These are phyloP conservation scores for Cotesia vestalis DNA, from an alignment of 1,140 invertebrate genomes.

Conservation along the genomic window DNA sequence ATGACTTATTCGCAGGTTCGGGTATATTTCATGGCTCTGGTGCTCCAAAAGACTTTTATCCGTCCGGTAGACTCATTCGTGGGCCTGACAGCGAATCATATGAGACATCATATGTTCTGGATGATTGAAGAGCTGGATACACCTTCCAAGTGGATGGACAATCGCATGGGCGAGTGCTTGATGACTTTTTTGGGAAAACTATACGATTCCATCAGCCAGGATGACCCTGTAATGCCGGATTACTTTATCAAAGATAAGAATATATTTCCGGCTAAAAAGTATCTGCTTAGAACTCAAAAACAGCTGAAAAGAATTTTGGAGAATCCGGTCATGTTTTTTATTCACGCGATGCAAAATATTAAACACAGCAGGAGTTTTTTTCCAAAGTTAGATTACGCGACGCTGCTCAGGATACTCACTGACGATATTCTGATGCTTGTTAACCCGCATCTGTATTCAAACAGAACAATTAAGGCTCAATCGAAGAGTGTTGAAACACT, in stretches of 20 bases:
- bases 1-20: slow-evolving; percentile 75
- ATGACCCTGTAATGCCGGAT: slow-evolving; percentile 70
- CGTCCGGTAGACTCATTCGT: slow-evolving; percentile 67
- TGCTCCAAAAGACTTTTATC: slow-evolving; percentile 75
- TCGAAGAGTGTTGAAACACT: not conserved
- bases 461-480: not conserved
- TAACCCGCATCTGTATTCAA: slow-evolving; percentile 50
- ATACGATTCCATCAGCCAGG: slow-evolving; percentile 66
- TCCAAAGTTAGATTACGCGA: slow-evolving; percentile 71
- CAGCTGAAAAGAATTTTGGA: slow-evolving; percentile 74
- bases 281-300: slow-evolving; percentile 72
- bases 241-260: slow-evolving; percentile 79
- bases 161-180: slow-evolving; percentile 74
- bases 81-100: slow-evolving; percentile 71
- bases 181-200: slow-evolving; percentile 69
- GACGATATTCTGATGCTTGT: slow-evolving; percentile 50
- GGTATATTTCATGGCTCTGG: slow-evolving; percentile 72
- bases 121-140: slow-evolving; percentile 74
- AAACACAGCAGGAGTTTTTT: slow-evolving; percentile 73
- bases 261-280: slow-evolving; percentile 75
- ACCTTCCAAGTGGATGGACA: slow-evolving; percentile 74
- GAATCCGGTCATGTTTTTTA: slow-evolving; percentile 74
- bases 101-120: slow-evolving; percentile 82
- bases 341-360: slow-evolving; percentile 74
- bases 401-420: slow-evolving; percentile 72